Conservation (phyloP, 2,797 vertebrate species). For the Pantherophis alleghaniensis region DNA sequence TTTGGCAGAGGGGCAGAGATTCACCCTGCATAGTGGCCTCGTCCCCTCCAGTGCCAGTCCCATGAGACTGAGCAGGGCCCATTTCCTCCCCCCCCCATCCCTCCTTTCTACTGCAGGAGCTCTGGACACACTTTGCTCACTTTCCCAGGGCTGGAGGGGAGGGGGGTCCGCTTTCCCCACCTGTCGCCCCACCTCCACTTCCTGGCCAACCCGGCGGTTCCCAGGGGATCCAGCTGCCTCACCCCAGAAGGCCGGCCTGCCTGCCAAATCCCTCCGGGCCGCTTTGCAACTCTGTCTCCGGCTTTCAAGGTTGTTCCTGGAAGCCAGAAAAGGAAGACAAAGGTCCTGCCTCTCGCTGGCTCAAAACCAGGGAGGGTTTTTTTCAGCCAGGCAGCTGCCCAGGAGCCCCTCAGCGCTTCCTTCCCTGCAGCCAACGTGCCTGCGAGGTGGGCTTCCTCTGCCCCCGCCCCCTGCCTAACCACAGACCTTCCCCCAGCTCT, state of each 20-base stretch:
- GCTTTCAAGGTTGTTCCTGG: not conserved
- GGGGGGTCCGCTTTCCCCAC: not conserved
- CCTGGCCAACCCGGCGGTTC: not conserved
- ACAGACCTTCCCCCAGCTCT: not conserved
- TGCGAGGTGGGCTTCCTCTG: not conserved
- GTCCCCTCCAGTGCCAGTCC: not conserved
- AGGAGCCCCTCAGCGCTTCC: not conserved
- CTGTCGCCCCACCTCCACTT: not conserved
- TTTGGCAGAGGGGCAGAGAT: not conserved
- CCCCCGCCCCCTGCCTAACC: accelerated
- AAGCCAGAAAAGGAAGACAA: not conserved
- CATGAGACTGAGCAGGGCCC: not conserved
- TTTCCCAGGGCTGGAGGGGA: not conserved
- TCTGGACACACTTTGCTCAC: not conserved
- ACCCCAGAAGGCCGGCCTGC: accelerated
- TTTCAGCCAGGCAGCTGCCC: not conserved
- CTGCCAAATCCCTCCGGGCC: not conserved
- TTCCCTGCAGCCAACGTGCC: not conserved
- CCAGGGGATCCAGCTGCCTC: not conserved
- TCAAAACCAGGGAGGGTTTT: not conserved
- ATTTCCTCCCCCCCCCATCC: not conserved
- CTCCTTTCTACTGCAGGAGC: not conserved
- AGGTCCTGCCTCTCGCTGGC: not conserved
- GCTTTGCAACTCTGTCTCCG: not conserved
- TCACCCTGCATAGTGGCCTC: not conserved